Evolutionary conservation across 2,797 vertebrate genomes (phyloP).

Genomic region (Lepilemur ruficaudatus): DNA sequence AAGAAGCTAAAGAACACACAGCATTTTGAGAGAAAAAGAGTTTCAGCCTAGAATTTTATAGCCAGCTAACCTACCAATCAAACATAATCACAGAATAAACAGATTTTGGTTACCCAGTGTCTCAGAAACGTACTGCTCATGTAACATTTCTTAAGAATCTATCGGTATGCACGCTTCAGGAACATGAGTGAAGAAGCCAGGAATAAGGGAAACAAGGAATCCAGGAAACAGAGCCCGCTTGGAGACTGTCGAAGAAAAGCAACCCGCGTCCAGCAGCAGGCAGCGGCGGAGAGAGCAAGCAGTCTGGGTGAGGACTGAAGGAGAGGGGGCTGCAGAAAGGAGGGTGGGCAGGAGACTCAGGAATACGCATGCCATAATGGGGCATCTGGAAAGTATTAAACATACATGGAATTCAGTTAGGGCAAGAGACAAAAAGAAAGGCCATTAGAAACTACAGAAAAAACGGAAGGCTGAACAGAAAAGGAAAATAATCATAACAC

Average conservation of each 20-base stretch:
- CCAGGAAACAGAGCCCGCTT: not conserved
- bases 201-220: not conserved
- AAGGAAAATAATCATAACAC: not conserved
- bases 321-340: no score
- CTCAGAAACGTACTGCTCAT: not conserved
- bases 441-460: not conserved
- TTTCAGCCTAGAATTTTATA: constrained; percentile 19
- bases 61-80: not conserved
- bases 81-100: not conserved
- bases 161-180: not conserved
- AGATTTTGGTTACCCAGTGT: not conserved
- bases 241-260: not conserved
- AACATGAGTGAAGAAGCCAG: not conserved
- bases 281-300: not conserved
- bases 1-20: not conserved
- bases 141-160: not conserved
- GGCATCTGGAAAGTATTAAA: not conserved
- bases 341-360: not conserved
- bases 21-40: not conserved
- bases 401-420: not conserved
- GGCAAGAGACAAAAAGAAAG: not conserved
- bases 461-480: not conserved
- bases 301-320: not conserved
- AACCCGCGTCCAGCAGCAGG: not conserved
- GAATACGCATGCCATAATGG: not conserved